phyloP scores from a whole-genome alignment of 2,113 vertebrate genomes.

The Orcinus orca region DNA sequence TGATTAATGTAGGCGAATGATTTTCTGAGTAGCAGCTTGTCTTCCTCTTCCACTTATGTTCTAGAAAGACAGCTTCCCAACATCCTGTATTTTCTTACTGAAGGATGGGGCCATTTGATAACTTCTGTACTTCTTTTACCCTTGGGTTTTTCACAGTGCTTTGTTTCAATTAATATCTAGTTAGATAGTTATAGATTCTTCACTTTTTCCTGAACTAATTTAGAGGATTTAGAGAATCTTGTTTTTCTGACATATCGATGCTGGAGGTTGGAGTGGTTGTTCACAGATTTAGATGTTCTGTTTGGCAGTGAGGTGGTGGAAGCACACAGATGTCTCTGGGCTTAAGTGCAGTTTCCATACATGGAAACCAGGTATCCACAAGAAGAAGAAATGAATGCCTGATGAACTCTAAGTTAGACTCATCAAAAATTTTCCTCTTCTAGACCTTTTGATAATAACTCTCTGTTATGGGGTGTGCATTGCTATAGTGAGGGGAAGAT shows the following conservation, averaged over 20 bases:
- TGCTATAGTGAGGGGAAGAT: background rate
- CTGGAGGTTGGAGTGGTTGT: background rate
- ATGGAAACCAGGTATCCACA: background rate
- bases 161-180: background rate
- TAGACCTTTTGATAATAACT: background rate
- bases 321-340: background rate
- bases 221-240: background rate
- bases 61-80: background rate
- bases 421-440: background rate
- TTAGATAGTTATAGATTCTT: background rate
- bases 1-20: background rate
- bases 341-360: background rate
- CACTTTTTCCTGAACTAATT: background rate
- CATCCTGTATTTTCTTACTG: background rate
- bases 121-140: background rate
- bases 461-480: background rate
- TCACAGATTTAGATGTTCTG: background rate
- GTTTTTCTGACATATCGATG: background rate
- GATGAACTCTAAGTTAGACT: background rate
- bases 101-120: background rate
- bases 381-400: background rate
- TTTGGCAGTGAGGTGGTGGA: background rate
- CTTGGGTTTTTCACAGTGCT: background rate
- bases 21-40: background rate
- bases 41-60: background rate